Evolutionary conservation across 2,888 invertebrate genomes (phyloP), one percentile per base, ranked within the genome.

Genomic region (Acanthosepion pharaonis): DNA sequence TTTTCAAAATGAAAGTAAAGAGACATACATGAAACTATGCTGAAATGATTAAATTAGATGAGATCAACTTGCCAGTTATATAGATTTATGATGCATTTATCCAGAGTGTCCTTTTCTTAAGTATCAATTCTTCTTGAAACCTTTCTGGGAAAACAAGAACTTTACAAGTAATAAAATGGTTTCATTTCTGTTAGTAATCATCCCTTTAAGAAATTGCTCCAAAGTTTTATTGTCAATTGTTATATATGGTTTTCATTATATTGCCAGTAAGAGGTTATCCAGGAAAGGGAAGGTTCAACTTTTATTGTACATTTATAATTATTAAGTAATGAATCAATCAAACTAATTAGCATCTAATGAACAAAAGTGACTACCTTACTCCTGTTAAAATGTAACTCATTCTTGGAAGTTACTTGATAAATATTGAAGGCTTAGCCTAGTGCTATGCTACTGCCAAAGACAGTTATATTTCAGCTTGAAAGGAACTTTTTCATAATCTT

Each of bases 251-350:
- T 78, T 78, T 78, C 78, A 59, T 59, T 59, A 59, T 23, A 20
- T 59, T 23, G 59, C 23, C 23, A 78, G n/a, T 78, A 9, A 78
- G 28, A 28, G 28, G 28, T 78, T 78, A 78, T 78, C 11, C 9
- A 78, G 78, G n/a, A 78, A 78, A 78, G 6, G 8, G 78, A n/a
- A 78, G 8, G 78, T 78, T 78, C n/a, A n/a, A 8, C n/a, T 78
- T 78, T n/a, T n/a, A 78, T n/a, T n/a, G 2, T 28, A n/a, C n/a
- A 78, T n/a, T n/a, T n/a, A 9, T 78, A 78, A 78, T 78, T 5
- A 78, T n/a, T 78, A 78, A 78, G 11, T n/a, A 78, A 78, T 78
- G 78, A 78, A 78, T 78, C 78, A 78, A 78, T 78, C 78, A 78
- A 78, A 78, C n/a, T 33, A n/a, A n/a, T 78, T 78, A 78, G n/a